A percentile compares a stretch with the other conserved stretches of the same genome.
Evolutionary conservation across 1,140 invertebrate genomes (phyloP).

Genomic region (Gryllus bimaculatus): DNA sequence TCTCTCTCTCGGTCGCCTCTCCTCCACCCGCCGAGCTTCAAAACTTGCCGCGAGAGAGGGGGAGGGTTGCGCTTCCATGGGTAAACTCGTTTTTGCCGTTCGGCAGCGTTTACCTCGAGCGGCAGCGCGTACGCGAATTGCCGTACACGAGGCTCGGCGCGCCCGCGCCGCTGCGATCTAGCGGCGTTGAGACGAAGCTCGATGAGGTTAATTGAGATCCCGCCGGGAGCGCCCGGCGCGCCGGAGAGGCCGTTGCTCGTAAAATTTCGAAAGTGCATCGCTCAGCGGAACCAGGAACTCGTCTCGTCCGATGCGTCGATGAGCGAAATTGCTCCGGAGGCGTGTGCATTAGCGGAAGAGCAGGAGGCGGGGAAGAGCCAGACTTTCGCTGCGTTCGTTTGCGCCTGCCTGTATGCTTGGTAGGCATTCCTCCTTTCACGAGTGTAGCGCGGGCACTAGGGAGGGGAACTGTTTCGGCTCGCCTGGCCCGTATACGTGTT

Average conservation of each 20-base stretch:
- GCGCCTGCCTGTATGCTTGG: too few relatives aligned
- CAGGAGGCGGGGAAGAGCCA: too few relatives aligned
- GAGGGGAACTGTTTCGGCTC: too few relatives aligned
- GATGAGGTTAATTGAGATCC: neutral
- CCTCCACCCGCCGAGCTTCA: neutral
- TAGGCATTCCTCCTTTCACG: too few relatives aligned
- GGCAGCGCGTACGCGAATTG: neutral
- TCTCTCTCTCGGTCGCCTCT: neutral
- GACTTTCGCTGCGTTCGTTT: too few relatives aligned
- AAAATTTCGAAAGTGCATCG: neutral
- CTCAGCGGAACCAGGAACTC: neutral
- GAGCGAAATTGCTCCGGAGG: neutral
- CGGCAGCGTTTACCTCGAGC: neutral
- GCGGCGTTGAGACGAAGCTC: neutral
- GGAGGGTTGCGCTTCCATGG: neutral
- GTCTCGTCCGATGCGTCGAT: neutral
- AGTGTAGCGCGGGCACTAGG: too few relatives aligned
- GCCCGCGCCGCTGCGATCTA: neutral
- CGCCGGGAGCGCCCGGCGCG: too few relatives aligned
- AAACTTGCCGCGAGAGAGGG: neutral
- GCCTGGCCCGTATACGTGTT: too few relatives aligned
- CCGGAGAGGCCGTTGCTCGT: too few relatives aligned
- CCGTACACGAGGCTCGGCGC: too few relatives aligned
- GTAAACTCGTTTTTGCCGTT: neutral
- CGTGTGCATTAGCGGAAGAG: too few relatives aligned